phyloP scores from a whole-genome alignment of 2,113 vertebrate genomes.

The Recurvirostra avosetta region DNA sequence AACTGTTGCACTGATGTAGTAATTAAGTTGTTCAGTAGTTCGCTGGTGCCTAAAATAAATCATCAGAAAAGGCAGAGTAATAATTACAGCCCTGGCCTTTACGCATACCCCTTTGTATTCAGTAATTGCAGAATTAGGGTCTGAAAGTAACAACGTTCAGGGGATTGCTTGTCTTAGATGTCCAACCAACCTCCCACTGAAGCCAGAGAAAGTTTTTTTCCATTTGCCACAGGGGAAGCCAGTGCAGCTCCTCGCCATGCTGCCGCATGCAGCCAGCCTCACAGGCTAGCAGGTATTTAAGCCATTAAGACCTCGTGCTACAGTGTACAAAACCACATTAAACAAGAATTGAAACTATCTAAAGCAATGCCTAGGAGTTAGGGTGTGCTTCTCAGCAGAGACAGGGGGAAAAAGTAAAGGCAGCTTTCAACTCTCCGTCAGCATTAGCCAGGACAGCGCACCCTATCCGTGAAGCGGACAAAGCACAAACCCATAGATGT shows the following conservation, averaged over 20 bases:
- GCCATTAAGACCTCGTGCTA: background rate
- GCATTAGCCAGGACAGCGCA: background rate
- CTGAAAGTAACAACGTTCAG: background rate
- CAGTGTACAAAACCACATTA: background rate
- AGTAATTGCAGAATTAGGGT: background rate
- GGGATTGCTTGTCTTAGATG: background rate
- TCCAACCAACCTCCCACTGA: background rate
- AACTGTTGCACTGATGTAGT: background rate
- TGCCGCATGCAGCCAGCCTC: background rate
- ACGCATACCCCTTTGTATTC: background rate
- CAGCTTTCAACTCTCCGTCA: background rate
- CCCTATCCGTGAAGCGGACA: accelerated
- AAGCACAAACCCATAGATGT: background rate
- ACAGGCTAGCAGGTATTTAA: background rate
- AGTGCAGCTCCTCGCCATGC: background rate
- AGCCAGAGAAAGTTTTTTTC: background rate
- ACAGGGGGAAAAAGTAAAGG: background rate
- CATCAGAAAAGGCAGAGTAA: background rate
- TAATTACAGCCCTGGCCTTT: background rate
- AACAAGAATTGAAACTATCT: background rate
- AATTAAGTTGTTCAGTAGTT: background rate
- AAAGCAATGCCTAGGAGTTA: background rate
- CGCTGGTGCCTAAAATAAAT: background rate
- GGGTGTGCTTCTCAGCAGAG: background rate
- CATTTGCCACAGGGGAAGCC: background rate